Conservation (phyloP, 2,113 vertebrate species). For the Otocyon megalotis region DNA sequence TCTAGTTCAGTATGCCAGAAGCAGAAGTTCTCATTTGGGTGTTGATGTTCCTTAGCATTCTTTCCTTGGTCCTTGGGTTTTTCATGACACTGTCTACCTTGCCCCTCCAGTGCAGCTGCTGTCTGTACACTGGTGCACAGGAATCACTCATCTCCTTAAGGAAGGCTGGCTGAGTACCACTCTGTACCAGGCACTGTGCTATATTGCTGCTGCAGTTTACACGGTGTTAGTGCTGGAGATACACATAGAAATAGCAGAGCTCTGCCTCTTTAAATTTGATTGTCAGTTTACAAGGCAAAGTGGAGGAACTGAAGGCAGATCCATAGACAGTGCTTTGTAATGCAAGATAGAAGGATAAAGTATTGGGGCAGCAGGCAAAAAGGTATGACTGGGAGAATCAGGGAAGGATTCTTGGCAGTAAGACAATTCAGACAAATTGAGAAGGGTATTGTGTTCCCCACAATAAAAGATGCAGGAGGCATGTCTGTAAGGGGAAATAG, state of each 20-base stretch:
- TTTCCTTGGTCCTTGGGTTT: neutral
- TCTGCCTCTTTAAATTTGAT: neutral
- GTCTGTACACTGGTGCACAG: no score
- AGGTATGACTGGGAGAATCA: neutral
- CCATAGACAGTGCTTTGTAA: neutral
- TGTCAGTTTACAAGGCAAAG: neutral
- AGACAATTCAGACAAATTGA: neutral
- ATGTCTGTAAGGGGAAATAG: neutral
- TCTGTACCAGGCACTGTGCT: neutral
- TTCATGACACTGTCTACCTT: neutral
- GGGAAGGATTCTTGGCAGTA: neutral
- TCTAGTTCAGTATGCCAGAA: neutral
- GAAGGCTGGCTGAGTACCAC: neutral
- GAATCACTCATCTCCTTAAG: neutral
- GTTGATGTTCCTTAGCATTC: neutral
- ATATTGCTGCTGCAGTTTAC: neutral
- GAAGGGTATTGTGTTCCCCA: neutral
- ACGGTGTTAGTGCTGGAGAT: no score
- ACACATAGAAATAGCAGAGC: neutral
- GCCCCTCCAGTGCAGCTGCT: neutral
- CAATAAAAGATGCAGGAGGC: neutral
- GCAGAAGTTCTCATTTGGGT: rapidly evolving
- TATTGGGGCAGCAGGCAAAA: neutral
- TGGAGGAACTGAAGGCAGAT: neutral
- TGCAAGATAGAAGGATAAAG: neutral